A percentile compares a stretch with the other conserved stretches of the same genome.
These are phyloP conservation scores for Dascillus cervinus DNA, from an alignment of 2,888 invertebrate species.

Conservation along the genomic window DNA sequence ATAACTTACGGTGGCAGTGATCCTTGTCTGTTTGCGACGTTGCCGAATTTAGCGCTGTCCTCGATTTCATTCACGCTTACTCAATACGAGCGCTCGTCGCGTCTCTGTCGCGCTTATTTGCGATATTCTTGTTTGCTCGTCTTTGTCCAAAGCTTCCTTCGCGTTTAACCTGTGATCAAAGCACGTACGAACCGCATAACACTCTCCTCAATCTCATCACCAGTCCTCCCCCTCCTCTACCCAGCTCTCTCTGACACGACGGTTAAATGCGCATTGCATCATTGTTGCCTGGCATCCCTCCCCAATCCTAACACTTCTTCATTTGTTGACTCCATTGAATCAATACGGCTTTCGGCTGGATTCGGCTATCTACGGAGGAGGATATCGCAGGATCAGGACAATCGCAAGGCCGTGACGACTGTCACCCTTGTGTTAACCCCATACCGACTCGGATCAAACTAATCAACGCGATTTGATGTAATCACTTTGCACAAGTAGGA, in stretches of 20 bases:
- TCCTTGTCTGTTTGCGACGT: constrained; percentile 32
- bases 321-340: constrained; percentile 35
- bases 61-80: constrained; percentile 14
- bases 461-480: constrained; percentile 25
- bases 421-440: constrained; percentile 34
- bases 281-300: constrained; percentile 27
- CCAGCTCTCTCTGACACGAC: constrained; percentile 10
- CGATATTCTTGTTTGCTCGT: constrained; percentile 25
- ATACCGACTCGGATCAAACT: constrained; percentile 32
- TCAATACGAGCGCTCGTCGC: constrained; percentile 11
- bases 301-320: constrained; percentile 34
- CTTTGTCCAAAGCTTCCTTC: constrained; percentile 29
- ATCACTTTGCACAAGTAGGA: constrained; percentile 19
- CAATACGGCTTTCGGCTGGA: constrained; percentile 34
- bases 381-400: constrained; percentile 33
- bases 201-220: constrained; percentile 25
- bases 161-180: constrained; percentile 33
- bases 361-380: constrained; percentile 28
- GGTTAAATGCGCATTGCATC: constrained; percentile 22
- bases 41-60: constrained; percentile 22
- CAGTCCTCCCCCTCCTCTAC: constrained; percentile 12
- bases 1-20: constrained; percentile 38
- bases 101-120: constrained; percentile 30
- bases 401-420: constrained; percentile 35
- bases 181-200: constrained; percentile 31